phyloP scores from a whole-genome alignment of 2,888 invertebrate genomes.

The Drosophila nigricruria region DNA sequence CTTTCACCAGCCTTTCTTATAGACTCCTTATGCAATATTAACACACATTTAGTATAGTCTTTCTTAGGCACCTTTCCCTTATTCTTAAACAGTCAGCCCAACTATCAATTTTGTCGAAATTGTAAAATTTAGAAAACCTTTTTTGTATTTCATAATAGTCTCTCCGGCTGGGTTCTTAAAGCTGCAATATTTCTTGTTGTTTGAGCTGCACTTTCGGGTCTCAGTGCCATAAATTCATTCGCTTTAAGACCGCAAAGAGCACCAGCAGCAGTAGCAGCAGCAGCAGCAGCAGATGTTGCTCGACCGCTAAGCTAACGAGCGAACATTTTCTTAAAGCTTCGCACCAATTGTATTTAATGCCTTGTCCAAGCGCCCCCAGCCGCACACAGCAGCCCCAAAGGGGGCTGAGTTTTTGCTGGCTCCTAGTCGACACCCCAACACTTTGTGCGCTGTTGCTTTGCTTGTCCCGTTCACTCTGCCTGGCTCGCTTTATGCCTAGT shows the following conservation, averaged over 20 bases:
- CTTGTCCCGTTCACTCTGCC: conserved; percentile 24
- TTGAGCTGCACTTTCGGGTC: conserved; percentile 41
- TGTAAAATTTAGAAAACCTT: neutral
- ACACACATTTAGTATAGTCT: too few species aligned
- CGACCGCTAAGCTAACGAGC: conserved; percentile 55
- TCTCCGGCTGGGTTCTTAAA: conserved; percentile 13
- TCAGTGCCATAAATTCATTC: conserved; percentile 41
- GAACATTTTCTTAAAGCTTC: conserved; percentile 64
- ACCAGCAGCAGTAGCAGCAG: conserved; percentile 34
- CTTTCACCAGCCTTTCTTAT: too few species aligned
- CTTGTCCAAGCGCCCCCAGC: conserved; percentile 55
- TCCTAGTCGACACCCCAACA: conserved; percentile 33
- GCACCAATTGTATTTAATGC: conserved; percentile 72
- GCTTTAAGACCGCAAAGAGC: conserved; percentile 58
- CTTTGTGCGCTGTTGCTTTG: conserved; percentile 30
- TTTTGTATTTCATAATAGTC: neutral
- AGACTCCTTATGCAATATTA: too few species aligned
- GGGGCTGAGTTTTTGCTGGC: conserved; percentile 24
- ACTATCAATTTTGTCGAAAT: neutral
- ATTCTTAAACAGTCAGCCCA: too few species aligned
- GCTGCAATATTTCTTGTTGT: conserved; percentile 12
- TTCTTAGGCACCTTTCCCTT: too few species aligned
- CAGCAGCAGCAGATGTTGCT: conserved; percentile 55
- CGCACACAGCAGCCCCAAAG: neutral
- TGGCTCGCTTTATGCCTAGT: conserved; percentile 61